A percentile compares a stretch with the other conserved stretches of the same genome.
These are phyloP conservation scores for Balaeniceps rex DNA, from an alignment of 2,113 vertebrate genomes.

Conservation along the genomic window DNA sequence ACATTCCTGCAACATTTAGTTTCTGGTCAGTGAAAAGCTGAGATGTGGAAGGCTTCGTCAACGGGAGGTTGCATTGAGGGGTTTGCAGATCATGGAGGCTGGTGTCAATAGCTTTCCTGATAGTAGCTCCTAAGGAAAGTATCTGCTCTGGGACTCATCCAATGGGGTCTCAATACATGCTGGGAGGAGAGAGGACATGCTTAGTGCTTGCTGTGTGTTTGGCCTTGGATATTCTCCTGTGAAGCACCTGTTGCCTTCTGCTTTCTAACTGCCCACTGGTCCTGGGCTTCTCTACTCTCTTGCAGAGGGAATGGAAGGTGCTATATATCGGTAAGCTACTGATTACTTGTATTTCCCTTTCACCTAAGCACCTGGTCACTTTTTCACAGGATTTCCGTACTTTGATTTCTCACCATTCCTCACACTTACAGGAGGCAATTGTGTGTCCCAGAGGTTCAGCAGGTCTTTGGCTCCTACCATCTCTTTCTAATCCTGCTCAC, in stretches of 20 bases:
- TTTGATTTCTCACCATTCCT: not conserved
- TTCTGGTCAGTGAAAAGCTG: not conserved
- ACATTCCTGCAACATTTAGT: not conserved
- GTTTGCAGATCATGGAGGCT: not conserved
- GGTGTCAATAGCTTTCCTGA: not conserved
- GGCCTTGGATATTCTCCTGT: not conserved
- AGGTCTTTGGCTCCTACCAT: not conserved
- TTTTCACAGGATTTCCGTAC: not conserved
- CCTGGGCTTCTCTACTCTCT: not conserved
- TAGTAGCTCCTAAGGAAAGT: not conserved
- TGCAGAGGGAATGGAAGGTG: not conserved
- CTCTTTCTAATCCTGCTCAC: not conserved
- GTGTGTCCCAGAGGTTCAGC: not conserved
- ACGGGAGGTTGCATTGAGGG: not conserved
- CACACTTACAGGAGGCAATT: not conserved
- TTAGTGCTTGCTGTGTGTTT: not conserved
- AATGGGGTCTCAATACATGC: not conserved
- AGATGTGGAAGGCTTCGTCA: not conserved
- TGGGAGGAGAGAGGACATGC: not conserved
- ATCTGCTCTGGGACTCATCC: not conserved
- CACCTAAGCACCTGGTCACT: not conserved
- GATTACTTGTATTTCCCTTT: not conserved
- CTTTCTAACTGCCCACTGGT: not conserved
- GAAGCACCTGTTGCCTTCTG: not conserved
- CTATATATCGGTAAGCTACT: not conserved